These are phyloP conservation scores for Drosophila mauritiana DNA, from an alignment of 1,140 invertebrate genomes.

Conservation along the genomic window DNA sequence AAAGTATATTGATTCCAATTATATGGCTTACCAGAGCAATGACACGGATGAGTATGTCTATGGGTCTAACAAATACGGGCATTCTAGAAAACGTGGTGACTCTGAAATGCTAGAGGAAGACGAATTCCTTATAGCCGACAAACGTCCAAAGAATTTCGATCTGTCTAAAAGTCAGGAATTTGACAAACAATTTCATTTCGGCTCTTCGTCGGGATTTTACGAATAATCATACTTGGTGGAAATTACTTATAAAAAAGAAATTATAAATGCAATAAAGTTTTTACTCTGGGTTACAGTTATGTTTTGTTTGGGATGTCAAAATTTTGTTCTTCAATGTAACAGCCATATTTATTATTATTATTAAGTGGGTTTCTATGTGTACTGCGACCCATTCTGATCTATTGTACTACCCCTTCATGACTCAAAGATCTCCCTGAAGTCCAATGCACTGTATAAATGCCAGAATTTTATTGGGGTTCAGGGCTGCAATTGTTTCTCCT, in stretches of 20 bases:
- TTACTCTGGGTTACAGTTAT: too few relatives aligned
- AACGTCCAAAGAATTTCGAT: constrained; percentile 66
- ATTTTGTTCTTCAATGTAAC: too few relatives aligned
- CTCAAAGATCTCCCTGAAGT: too few relatives aligned
- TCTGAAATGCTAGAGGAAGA: constrained; percentile 80
- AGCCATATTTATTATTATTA: too few relatives aligned
- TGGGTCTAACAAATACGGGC: constrained; percentile 1
- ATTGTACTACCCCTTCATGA: too few relatives aligned
- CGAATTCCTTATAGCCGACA: constrained; percentile 78
- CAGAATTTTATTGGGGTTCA: too few relatives aligned
- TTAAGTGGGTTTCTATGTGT: too few relatives aligned
- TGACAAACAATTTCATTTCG: constrained; percentile 69
- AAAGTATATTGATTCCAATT: constrained; percentile 53
- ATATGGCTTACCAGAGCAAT: constrained; percentile 59
- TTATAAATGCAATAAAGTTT: too few relatives aligned
- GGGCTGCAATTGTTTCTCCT: too few relatives aligned
- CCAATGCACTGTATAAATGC: too few relatives aligned
- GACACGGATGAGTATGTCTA: constrained; percentile 44
- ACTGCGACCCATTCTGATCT: too few relatives aligned
- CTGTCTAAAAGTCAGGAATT: constrained; percentile 66
- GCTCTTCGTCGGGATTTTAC: constrained; percentile 66
- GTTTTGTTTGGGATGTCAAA: too few relatives aligned
- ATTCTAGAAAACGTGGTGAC: constrained; percentile 78
- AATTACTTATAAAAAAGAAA: background rate
- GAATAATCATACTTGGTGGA: constrained; percentile 6